phyloP scores from a whole-genome alignment of 2,888 invertebrate genomes.

The Blera fallax region DNA sequence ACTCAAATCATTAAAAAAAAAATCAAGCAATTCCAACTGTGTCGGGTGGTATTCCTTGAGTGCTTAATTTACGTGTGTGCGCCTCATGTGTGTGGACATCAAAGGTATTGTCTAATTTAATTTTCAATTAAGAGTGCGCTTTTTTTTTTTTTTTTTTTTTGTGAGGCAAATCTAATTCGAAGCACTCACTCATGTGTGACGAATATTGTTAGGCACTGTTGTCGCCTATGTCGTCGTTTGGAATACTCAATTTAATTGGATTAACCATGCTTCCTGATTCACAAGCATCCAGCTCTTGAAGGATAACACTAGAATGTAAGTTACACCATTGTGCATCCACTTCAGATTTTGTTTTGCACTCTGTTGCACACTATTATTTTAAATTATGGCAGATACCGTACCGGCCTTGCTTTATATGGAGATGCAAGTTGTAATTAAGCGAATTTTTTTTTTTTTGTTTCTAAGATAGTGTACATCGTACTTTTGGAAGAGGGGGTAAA shows the following conservation, averaged over 20 bases:
- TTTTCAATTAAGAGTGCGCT: background rate
- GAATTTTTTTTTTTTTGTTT: background rate
- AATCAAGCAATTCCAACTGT: background rate
- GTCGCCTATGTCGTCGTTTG: background rate
- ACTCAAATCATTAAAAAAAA: background rate
- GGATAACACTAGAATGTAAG: slow-evolving; percentile 65
- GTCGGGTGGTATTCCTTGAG: background rate
- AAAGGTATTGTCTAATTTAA: background rate
- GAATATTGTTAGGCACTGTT: background rate
- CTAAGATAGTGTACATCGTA: background rate
- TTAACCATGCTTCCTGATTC: slow-evolving; percentile 44
- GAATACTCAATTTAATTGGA: slow-evolving; percentile 56
- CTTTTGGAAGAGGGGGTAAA: background rate
- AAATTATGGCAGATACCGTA: background rate
- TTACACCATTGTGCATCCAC: slow-evolving; percentile 10
- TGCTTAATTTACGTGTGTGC: background rate
- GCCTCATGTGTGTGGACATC: background rate
- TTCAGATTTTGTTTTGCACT: slow-evolving; percentile 40
- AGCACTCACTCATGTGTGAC: background rate
- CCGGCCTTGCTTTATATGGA: background rate
- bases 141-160: background rate
- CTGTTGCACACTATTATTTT: slow-evolving; percentile 34
- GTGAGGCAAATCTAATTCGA: background rate
- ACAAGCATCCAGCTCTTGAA: slow-evolving; percentile 36
- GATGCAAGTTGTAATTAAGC: slow-evolving; percentile 17